A percentile compares a stretch with the other conserved stretches of the same genome.
phyloP scores from a whole-genome alignment of 2,113 vertebrate genomes.

The Elgaria multicarinata region DNA sequence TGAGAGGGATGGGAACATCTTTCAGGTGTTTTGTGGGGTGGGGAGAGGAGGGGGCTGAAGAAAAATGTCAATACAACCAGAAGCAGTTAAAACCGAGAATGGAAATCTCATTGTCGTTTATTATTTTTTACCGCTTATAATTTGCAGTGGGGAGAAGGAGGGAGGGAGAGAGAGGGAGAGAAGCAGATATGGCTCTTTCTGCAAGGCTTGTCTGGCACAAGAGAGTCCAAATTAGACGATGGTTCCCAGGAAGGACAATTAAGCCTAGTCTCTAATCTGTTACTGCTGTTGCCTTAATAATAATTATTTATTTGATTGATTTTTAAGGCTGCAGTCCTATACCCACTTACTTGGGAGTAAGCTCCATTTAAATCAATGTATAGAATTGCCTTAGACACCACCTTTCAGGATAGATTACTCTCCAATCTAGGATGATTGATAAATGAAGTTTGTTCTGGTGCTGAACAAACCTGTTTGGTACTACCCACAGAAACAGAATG shows the following conservation, averaged over 20 bases:
- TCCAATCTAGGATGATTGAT: no score
- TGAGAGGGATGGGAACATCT: background rate
- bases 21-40: rapidly evolving
- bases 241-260: background rate
- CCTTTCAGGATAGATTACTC: no score
- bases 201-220: background rate
- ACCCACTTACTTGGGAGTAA: no score
- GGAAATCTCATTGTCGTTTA: background rate
- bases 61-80: background rate
- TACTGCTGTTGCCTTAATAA: no score
- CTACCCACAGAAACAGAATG: background rate
- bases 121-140: background rate
- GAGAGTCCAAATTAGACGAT: background rate
- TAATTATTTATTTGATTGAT: no score
- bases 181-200: background rate
- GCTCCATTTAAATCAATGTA: no score
- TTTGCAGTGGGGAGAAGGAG: no score
- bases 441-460: background rate
- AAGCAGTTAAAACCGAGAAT: background rate
- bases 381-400: no score
- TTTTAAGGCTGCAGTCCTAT: no score
- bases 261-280: background rate
- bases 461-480: background rate
- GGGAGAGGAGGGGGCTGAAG: background rate
- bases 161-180: background rate